Conservation (phyloP, 2,113 vertebrate genomes). For the Hyperopisus bebe region DNA sequence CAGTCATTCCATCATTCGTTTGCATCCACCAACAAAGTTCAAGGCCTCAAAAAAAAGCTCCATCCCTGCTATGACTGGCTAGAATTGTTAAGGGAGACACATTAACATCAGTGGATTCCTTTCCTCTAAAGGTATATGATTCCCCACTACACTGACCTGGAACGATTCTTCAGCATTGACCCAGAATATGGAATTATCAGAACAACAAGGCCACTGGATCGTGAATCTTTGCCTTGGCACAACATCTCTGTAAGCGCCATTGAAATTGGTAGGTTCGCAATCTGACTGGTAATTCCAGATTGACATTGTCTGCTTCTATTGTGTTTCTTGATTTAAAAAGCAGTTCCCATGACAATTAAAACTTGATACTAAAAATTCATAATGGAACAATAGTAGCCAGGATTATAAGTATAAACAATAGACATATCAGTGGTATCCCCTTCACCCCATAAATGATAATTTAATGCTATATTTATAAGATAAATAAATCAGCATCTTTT, state of each 20-base stretch:
- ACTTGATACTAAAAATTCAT: neutral
- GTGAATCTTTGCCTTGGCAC: slow-evolving; percentile 85
- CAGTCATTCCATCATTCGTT: neutral
- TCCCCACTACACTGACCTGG: slow-evolving; percentile 86
- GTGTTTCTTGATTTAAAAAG: neutral
- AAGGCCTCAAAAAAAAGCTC: neutral
- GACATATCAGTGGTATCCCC: neutral
- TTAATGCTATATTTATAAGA: neutral
- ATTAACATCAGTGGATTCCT: neutral
- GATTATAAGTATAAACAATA: neutral
- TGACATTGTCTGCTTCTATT: neutral
- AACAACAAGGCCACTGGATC: slow-evolving; percentile 83
- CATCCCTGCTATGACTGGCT: neutral
- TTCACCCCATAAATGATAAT: neutral
- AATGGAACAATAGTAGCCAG: neutral
- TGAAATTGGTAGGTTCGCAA: slow-evolving; percentile 71
- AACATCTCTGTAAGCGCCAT: slow-evolving; percentile 91
- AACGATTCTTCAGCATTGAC: slow-evolving; percentile 85
- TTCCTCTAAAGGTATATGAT: slow-evolving; percentile 48
- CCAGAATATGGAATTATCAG: slow-evolving; percentile 85
- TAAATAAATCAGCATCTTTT: neutral
- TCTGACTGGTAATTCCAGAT: neutral
- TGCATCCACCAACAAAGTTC: neutral
- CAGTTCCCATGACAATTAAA: neutral
- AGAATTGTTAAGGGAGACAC: neutral